These are phyloP conservation scores for Poecilia picta DNA, from an alignment of 2,797 vertebrate genomes.

Conservation along the genomic window DNA sequence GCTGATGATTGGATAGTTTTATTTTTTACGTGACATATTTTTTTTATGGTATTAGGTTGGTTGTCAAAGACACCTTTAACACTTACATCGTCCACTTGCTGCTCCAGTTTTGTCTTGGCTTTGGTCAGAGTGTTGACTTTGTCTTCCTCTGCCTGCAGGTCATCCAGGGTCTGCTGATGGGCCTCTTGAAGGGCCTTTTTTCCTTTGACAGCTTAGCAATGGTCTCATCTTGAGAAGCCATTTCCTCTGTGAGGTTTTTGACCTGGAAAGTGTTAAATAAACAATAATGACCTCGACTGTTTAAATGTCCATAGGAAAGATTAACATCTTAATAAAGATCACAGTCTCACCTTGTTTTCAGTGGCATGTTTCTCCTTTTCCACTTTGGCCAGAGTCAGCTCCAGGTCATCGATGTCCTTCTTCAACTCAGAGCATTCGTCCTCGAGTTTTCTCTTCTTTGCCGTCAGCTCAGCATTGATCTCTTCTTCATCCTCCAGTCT, in stretches of 20 bases:
- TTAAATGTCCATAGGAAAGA: neutral
- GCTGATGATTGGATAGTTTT: conserved; percentile 58
- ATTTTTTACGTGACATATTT: conserved; percentile 14
- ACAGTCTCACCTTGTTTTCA: conserved; percentile 67
- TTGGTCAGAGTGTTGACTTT: conserved; percentile 87
- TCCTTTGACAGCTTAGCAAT: conserved; percentile 85
- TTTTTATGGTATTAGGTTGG: neutral
- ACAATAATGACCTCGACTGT: neutral
- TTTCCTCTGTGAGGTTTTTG: conserved; percentile 88
- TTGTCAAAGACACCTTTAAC: conserved; percentile 16
- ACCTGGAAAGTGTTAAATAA: conserved; percentile 58
- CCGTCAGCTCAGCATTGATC: conserved; percentile 78
- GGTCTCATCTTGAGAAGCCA: conserved; percentile 83
- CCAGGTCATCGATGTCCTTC: conserved; percentile 80
- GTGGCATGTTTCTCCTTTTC: conserved; percentile 78
- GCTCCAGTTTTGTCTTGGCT: conserved; percentile 86
- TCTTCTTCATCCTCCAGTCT: conserved; percentile 85
- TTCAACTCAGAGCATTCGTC: conserved; percentile 78
- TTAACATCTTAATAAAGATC: conserved; percentile 53
- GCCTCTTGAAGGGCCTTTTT: conserved; percentile 86
- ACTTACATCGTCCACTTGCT: conserved; percentile 88
- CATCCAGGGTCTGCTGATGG: conserved; percentile 86
- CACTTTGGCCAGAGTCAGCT: conserved; percentile 77
- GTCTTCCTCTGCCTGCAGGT: conserved; percentile 89
- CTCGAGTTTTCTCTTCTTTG: conserved; percentile 79